Evolutionary conservation across 2,888 invertebrate genomes (phyloP), one percentile per base, ranked within the genome.

Genomic region (Hirtodrosophila trivittata): DNA sequence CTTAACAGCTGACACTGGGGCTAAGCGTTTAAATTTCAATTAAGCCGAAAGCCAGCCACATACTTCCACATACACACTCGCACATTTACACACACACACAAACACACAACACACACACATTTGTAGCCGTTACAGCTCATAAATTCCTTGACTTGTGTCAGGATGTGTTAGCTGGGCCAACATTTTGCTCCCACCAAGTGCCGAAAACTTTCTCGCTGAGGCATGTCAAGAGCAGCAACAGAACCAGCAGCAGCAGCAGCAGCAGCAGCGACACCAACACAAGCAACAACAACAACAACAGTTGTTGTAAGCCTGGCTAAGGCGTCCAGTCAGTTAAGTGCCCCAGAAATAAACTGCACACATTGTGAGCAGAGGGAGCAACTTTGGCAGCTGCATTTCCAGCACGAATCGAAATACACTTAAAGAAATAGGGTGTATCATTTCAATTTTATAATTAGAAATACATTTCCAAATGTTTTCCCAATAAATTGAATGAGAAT

Each of bases 121-220:
- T 45, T 55, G 49, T 46, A 46, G 54, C 50, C 58, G 86, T 77
- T 83, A 80, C 81, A 86, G 86, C 86, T 85, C 84, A 87, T 84
- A 87, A 87, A 87, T 87, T 86, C 71, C 72, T 74, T 87, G 86
- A 87, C 86, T 87, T 87, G 77, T 77, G 83, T 69, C 84, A 68
- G 83, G 66, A 77, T 85, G 75, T 83, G 84, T 81, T 83, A 70
- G 66, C 64, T 67, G 66, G 52, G 66, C 80, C 72, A 67, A 78
- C 81, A 67, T 76, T 78, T 69, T 67, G 60, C 66, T 52, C 45
- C 68, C 70, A 64, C 64, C 54, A 32, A 81, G 64, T 72, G 60
- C 64, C 64, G 50, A 70, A 83, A 84, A 64, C 43, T 80, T 83
- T 45, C 66, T 57, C 60, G 51, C 64, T 64, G 71, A 52, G 75